Base-by-base conservation (phyloP, 2,888 invertebrate species). In the Hololepta plana region DNA sequence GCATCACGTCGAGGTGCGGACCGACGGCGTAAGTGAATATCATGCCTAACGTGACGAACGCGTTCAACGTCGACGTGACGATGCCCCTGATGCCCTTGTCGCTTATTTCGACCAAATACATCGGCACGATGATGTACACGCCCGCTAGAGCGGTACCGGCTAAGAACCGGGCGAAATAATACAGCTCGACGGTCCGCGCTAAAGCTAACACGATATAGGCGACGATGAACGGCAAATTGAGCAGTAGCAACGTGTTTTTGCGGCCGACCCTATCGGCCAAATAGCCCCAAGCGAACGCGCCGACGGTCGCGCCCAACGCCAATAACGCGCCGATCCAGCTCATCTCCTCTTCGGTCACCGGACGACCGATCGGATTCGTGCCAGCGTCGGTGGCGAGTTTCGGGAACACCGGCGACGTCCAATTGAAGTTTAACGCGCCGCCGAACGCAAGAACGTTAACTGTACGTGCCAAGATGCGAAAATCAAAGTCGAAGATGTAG, bases 81-180 rank as follows among this genome's bases (percentile, higher is more conserved):
- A 77, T 70, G 1, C 87, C 88, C 34, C 88, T 61, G 3, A 72
- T 65, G 20, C 76, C 72, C 31, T 73, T 70, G 59, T 79, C 55
- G 2, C 84, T 68, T 19, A 82, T 77, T 53, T 88, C 88, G 20
- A 81, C 81, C 34, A 82, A 69, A 53, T 87, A 88, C 68, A 84
- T 77, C 0, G 87, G 84, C 1, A 72, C 65, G 2, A 72, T 67
- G 0, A 76, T 72, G 55, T 74, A 76, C n/a, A 71, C 57, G 42
- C 72, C 65, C 0, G 77, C 74, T 0, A 72, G 64, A 1, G 66
- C 68, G 2, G 76, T 44, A 23, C 81, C 81, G 15, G 51, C 49
- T 4, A 63, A 32, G 17, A 60, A 44, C 33, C 64, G 47, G 8
- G 57, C 55, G 2, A 45, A 35, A 34, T 52, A 56, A 23, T 46